Base-by-base conservation (phyloP, 1,140 invertebrate species). In the Lepidostoma basale region DNA sequence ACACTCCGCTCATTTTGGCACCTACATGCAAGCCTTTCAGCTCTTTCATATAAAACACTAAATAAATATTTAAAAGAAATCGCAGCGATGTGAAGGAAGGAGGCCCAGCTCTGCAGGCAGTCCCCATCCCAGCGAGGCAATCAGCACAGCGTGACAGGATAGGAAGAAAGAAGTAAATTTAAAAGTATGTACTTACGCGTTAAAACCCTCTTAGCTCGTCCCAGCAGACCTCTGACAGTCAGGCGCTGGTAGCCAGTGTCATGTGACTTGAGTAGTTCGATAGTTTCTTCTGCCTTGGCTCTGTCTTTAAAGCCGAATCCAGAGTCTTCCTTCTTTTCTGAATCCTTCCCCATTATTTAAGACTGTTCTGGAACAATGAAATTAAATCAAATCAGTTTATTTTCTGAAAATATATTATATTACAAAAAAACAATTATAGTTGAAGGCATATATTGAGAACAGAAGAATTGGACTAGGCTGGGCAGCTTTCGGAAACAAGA, bases 251-350 rank as follows among this genome's bases (percentile, higher is more conserved):
- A 89, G 75, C 88, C 86, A 54, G 84, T 78, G 68, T 88, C 87
- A 70, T 88, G 83, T 18, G 80, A 77, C 77, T 89, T 85, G 28
- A 89, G 76, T 67, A 86, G 78, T 69, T 84, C 80, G 12, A 88
- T 75, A 0, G 88, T 89, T 70, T 89, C 88, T 68, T 83, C 76
- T 0, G 88, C 88, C 77, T 89, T 89, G 62, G 86, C 86, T 75
- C 84, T 86, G 76, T 89, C 87, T 77, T 89, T 89, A 80, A 89
- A 89, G n/a, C 88, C 87, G 75, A 88, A 86, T 60, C 87, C 87
- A 6, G 86, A 79, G 54, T 86, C 85, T 75, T 85, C 83, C 60
- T 82, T 83, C 28, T 68, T 68, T 28, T 72, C 68, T 3, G 81
- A 79, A 26, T 82, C 81, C 73, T 83, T 83, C 44, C 81, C 81